Conservation (phyloP, 2,113 vertebrate species). For the Toxotes chatareus region DNA sequence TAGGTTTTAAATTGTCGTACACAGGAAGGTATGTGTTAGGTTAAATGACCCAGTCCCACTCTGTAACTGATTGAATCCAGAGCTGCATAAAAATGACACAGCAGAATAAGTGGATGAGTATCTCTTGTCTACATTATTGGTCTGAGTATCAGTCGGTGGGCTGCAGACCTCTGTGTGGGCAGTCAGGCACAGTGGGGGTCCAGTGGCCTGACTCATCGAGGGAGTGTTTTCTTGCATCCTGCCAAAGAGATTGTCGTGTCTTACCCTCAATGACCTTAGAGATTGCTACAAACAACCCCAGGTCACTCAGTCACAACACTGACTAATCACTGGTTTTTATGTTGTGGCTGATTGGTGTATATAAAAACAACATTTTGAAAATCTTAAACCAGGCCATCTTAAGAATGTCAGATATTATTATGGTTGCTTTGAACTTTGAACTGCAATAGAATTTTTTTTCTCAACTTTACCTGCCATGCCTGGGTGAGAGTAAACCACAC, state of each 20-base stretch:
- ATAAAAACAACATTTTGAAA: neutral
- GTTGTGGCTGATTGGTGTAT: too few species aligned
- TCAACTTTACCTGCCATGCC: neutral
- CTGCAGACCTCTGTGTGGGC: constrained; percentile 19
- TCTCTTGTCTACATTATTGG: neutral
- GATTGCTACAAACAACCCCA: too few species aligned
- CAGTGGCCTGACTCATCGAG: constrained; percentile 32
- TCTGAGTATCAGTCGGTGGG: too few species aligned
- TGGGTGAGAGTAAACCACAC: constrained; percentile 24
- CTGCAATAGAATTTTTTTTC: neutral
- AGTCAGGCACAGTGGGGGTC: constrained; percentile 74
- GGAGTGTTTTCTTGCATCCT: constrained; percentile 49
- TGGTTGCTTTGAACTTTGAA: too few species aligned
- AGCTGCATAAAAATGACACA: constrained; percentile 10
- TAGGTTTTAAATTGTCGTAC: neutral
- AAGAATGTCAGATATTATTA: too few species aligned
- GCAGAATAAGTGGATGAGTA: constrained; percentile 13
- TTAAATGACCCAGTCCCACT: neutral
- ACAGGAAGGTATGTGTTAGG: neutral
- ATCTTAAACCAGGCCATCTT: too few species aligned
- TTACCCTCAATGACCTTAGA: constrained; percentile 74
- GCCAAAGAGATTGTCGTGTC: constrained; percentile 47
- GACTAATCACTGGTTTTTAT: too few species aligned
- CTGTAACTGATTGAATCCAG: neutral
- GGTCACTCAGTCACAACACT: too few species aligned